Evolutionary conservation across 2,888 invertebrate species (phyloP).

Genomic region (Acronicta aceris): DNA sequence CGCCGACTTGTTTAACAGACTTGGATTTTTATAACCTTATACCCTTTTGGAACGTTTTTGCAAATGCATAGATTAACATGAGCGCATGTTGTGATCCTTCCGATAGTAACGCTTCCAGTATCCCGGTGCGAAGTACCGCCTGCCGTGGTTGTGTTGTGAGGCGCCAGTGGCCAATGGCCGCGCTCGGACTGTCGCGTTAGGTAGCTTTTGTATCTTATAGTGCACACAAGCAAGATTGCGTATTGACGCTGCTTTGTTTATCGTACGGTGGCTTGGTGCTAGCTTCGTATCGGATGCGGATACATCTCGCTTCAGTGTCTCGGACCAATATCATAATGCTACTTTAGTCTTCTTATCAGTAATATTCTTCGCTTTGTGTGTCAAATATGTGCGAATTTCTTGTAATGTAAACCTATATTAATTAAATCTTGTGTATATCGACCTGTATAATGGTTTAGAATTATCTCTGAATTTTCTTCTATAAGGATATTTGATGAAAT

Average conservation of each 20-base stretch:
- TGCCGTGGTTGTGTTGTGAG: constrained; percentile 63
- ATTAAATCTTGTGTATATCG: constrained; percentile 86
- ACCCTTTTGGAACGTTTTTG: constrained; percentile 81
- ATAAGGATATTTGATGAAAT: constrained; percentile 80
- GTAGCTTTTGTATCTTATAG: constrained; percentile 78
- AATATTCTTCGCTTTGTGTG: constrained; percentile 88
- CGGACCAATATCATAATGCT: constrained; percentile 87
- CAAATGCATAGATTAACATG: constrained; percentile 74
- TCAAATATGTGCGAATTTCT: constrained; percentile 88
- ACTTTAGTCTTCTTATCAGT: constrained; percentile 81
- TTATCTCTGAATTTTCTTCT: constrained; percentile 83
- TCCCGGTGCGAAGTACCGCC: constrained; percentile 45
- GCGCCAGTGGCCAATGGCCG: constrained; percentile 30
- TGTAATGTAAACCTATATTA: constrained; percentile 85
- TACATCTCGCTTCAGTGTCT: constrained; percentile 86
- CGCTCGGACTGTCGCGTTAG: constrained; percentile 44
- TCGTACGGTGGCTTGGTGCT: constrained; percentile 88
- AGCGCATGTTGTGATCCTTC: constrained; percentile 62
- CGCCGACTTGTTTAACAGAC: constrained; percentile 72
- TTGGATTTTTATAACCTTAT: constrained; percentile 82
- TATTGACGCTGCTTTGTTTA: constrained; percentile 72
- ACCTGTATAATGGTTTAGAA: constrained; percentile 89
- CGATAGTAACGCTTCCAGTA: constrained; percentile 41
- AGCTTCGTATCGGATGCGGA: constrained; percentile 80
- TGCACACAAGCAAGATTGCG: constrained; percentile 56